Evolutionary conservation across 1,140 invertebrate species (phyloP), one percentile per base, ranked within the genome.

Genomic region (Nylanderia fulva): DNA sequence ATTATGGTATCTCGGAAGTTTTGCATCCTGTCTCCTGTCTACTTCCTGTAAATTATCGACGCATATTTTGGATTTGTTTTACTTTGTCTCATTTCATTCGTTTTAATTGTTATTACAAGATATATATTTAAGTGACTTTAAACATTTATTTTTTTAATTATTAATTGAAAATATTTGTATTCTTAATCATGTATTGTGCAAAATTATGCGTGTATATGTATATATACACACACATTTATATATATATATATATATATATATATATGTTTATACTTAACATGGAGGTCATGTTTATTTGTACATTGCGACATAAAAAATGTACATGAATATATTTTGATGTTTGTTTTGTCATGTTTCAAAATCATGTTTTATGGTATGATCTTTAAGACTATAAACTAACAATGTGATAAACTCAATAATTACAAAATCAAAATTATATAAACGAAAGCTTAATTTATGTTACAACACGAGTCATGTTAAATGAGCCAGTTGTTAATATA

Each of bases 271-370:
- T n/a, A n/a, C n/a, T n/a, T n/a, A n/a, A n/a, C n/a, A n/a, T n/a
- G n/a, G n/a, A n/a, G n/a, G n/a, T n/a, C n/a, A 63, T 18, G n/a
- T 69, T 69, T 69, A 42, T 56, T 48, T 45, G 13, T 45, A 45
- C 13, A 18, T 48, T 2, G n/a, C n/a, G 4, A 33, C 6, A 48
- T 5, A 18, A 15, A 48, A 48, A 48, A 18, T 48, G 4, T 48
- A 7, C 9, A 48, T 11, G 8, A 11, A n/a, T 21, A 56, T 48
- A 56, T 56, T n/a, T 4, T 56, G 7, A n/a, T 33, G 8, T 63
- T 63, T n/a, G 15, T 2, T 24, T 68, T 68, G 7, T 7, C 7
- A 27, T 9, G 21, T 45, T 13, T 42, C 3, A 8, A 42, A 3
- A 27, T 45, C 2, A 68, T 18, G 2, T 36, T 63, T 36, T 7